Evolutionary conservation across 2,888 invertebrate genomes (phyloP).

Genomic region (Asteroscopus sphinx): DNA sequence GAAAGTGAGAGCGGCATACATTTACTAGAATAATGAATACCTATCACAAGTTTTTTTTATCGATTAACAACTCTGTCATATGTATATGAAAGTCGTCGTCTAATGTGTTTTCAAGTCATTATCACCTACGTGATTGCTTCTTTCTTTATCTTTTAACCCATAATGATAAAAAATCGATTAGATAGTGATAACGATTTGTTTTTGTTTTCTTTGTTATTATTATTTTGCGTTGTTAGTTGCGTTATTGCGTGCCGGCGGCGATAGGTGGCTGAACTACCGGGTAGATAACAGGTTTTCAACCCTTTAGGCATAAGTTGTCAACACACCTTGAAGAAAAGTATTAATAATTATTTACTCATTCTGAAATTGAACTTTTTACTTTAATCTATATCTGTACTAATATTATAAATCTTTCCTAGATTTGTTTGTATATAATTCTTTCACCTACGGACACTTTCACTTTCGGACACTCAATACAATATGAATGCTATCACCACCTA

Average conservation of each 20-base stretch:
- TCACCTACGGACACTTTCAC: no score
- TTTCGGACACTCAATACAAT: no score
- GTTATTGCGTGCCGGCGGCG: not conserved
- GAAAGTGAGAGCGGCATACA: conserved; percentile 18
- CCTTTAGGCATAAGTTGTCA: not conserved
- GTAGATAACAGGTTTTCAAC: not conserved
- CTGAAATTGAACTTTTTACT: no score
- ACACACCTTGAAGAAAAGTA: not conserved
- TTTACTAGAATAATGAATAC: conserved; percentile 6
- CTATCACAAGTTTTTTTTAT: conserved; percentile 15
- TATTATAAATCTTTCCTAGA: no score
- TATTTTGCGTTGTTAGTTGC: conserved; percentile 18
- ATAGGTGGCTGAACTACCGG: conserved; percentile 21
- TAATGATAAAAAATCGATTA: conserved; percentile 46
- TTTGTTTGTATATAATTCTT: no score
- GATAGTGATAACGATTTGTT: conserved; percentile 35
- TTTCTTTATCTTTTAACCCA: conserved; percentile 24
- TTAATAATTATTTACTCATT: no score
- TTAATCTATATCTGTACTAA: no score
- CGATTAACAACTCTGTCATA: conserved; percentile 13
- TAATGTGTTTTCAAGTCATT: conserved; percentile 39
- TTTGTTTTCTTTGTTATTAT: conserved; percentile 35
- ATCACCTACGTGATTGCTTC: conserved; percentile 29
- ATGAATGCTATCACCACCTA: no score
- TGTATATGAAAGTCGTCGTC: conserved; percentile 24